phyloP scores from a whole-genome alignment of 2,797 vertebrate species.

The Vireo griseus region DNA sequence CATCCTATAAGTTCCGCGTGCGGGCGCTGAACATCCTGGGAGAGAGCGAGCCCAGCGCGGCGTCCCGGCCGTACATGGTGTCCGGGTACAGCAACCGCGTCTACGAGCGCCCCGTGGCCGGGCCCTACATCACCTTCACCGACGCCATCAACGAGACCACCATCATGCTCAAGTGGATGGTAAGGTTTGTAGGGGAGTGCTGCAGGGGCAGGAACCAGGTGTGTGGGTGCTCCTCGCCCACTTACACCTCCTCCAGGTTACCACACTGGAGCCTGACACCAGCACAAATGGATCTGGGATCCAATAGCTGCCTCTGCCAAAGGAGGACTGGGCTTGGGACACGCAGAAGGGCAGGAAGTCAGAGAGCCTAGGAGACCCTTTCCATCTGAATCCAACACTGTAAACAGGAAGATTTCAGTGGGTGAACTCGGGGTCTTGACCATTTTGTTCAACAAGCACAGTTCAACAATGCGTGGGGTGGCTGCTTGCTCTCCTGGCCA shows the following conservation, averaged over 20 bases:
- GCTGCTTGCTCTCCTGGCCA: neutral
- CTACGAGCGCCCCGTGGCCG: conserved; percentile 87
- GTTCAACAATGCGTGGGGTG: accelerated
- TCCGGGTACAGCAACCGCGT: conserved; percentile 84
- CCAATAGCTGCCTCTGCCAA: neutral
- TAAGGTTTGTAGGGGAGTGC: conserved; percentile 57
- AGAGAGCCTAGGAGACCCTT: neutral
- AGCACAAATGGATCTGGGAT: neutral
- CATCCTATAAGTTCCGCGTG: conserved; percentile 94
- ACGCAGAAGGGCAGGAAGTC: accelerated
- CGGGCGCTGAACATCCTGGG: conserved; percentile 94
- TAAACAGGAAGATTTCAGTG: neutral
- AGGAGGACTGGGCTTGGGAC: neutral
- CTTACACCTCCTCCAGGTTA: neutral
- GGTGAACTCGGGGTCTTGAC: neutral
- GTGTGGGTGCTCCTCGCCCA: neutral
- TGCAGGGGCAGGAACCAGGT: neutral
- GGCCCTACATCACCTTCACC: conserved; percentile 97
- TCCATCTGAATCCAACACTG: neutral
- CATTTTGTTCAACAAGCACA: neutral
- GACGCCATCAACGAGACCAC: conserved; percentile 97
- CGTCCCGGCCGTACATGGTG: conserved; percentile 90
- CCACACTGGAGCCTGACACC: neutral
- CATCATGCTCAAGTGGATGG: conserved; percentile 98
- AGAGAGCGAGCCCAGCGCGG: conserved; percentile 90